Percentiles rank a stretch among this genome's conserved stretches.
These are phyloP conservation scores for Pseudomyrmex sp. DNA, from an alignment of 1,140 invertebrate species.

Conservation along the genomic window DNA sequence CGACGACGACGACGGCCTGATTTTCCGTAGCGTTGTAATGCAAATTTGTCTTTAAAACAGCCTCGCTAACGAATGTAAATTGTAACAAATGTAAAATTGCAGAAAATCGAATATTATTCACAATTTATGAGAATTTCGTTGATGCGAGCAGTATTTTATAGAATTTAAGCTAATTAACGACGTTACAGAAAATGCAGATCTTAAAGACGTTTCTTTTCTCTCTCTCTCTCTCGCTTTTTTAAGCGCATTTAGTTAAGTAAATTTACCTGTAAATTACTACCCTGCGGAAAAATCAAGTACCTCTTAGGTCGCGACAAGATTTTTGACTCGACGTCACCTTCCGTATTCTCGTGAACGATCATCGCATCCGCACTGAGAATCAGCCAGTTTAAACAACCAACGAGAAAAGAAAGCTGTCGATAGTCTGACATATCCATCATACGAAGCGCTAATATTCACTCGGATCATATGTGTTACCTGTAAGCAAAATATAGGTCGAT, in stretches of 20 bases:
- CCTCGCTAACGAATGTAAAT: background rate
- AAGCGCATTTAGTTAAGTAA: slow-evolving; percentile 25
- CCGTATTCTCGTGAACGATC: slow-evolving; percentile 15
- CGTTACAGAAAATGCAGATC: background rate
- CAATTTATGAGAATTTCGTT: background rate
- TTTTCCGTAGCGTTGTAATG: background rate
- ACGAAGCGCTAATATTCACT: background rate
- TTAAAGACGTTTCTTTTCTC: background rate
- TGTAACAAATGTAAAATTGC: background rate
- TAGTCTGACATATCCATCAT: slow-evolving; percentile 49
- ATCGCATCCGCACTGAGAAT: slow-evolving; percentile 7
- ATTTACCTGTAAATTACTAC: slow-evolving; percentile 82
- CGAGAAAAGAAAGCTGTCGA: slow-evolving; percentile 25
- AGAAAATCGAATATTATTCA: background rate
- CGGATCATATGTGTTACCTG: background rate
- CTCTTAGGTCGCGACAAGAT: slow-evolving; percentile 79
- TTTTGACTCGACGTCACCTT: slow-evolving; percentile 59
- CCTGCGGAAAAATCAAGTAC: slow-evolving; percentile 82
- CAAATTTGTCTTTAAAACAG: background rate
- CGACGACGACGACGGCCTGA: slow-evolving; percentile 1
- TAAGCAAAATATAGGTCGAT: background rate
- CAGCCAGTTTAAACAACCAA: slow-evolving; percentile 57
- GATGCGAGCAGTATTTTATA: background rate
- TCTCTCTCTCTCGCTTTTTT: background rate
- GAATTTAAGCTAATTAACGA: background rate